A percentile compares a stretch with the other conserved stretches of the same genome.
Conservation (phyloP, 2,113 vertebrate species). For the Todiramphus saurophagus region DNA sequence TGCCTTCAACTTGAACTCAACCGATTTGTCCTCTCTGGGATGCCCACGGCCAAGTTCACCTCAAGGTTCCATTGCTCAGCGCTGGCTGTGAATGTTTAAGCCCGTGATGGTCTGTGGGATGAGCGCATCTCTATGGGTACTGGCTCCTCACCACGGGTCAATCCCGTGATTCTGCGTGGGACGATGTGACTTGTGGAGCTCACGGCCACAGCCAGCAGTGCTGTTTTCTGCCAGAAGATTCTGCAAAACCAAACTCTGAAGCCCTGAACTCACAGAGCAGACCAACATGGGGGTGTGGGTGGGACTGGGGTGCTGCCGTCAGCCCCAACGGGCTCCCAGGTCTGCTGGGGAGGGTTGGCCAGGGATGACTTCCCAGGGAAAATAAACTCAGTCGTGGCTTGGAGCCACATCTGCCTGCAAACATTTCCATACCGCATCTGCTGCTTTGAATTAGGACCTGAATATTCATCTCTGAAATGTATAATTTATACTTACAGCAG, state of each 20-base stretch:
- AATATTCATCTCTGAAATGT: slow-evolving; percentile 58
- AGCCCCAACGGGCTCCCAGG: accelerated
- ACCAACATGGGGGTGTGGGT: accelerated
- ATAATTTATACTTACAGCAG: slow-evolving; percentile 66
- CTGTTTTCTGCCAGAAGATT: neutral
- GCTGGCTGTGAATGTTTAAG: accelerated
- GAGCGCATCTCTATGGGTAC: accelerated
- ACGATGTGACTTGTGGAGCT: neutral
- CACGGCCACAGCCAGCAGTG: neutral
- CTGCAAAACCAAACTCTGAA: neutral
- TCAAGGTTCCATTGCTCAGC: accelerated
- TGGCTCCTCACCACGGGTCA: accelerated
- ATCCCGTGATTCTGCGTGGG: accelerated
- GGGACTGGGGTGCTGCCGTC: neutral
- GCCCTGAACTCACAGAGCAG: neutral
- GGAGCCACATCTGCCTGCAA: neutral
- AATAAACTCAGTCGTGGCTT: neutral
- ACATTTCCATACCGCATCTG: slow-evolving; percentile 52
- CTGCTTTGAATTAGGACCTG: slow-evolving; percentile 47
- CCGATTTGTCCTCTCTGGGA: neutral
- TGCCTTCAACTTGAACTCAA: accelerated
- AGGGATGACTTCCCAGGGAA: neutral
- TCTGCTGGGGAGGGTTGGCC: neutral
- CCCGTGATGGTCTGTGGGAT: accelerated
- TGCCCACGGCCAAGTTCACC: accelerated